phyloP scores from a whole-genome alignment of 2,888 invertebrate genomes.

The Labia minor region DNA sequence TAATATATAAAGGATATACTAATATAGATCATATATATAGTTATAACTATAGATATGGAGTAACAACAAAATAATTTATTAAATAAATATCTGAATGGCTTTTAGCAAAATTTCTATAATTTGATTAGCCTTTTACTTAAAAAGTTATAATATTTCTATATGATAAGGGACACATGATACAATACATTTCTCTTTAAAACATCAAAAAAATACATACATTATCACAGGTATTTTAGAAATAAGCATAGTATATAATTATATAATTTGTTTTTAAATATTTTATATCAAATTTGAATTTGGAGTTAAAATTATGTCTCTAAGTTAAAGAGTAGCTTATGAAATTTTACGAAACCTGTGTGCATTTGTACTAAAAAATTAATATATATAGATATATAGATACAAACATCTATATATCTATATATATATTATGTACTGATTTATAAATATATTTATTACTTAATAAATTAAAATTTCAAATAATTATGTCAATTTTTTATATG shows the following conservation, averaged over 20 bases:
- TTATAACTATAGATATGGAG: background rate
- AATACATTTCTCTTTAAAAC: conserved; percentile 3
- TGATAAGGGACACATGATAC: background rate
- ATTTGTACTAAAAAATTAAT: background rate
- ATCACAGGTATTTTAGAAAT: conserved; percentile 8
- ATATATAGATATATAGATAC: no score
- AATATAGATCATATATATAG: background rate
- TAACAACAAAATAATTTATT: background rate
- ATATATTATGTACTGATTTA: no score
- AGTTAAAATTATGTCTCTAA: background rate
- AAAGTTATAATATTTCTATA: background rate
- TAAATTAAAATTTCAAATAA: no score
- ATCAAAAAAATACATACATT: conserved; percentile 13
- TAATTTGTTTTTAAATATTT: background rate
- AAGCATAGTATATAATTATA: background rate
- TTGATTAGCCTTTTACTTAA: background rate
- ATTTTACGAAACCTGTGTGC: background rate
- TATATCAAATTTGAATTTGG: conserved; percentile 13
- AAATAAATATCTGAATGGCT: background rate
- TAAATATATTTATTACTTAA: no score
- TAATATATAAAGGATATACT: background rate
- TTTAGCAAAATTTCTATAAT: background rate
- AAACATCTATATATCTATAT: no score
- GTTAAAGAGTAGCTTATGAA: background rate
- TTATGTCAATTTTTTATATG: no score